These are phyloP conservation scores for Podilymbus podiceps DNA, from an alignment of 2,113 vertebrate species.

Conservation along the genomic window DNA sequence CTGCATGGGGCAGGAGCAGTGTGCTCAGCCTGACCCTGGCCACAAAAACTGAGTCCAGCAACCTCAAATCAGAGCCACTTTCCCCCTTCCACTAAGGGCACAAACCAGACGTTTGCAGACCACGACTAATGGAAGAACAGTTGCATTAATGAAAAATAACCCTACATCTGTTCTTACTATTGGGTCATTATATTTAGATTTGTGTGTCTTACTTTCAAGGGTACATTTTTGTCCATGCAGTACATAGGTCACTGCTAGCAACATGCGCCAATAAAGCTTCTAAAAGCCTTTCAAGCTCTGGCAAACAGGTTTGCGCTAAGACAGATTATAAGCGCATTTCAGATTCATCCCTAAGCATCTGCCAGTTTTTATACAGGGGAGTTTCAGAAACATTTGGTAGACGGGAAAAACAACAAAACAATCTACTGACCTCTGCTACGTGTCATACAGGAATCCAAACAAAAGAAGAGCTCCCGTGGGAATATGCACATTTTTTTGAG, in stretches of 20 bases:
- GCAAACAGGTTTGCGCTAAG: not conserved
- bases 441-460: not conserved
- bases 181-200: not conserved
- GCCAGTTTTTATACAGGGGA: not conserved
- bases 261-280: not conserved
- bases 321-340: not conserved
- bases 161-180: not conserved
- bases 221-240: not conserved
- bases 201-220: not conserved
- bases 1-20: not conserved
- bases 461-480: not conserved
- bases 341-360: not conserved
- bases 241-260: not conserved
- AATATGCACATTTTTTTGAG: not conserved
- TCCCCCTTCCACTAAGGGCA: not conserved
- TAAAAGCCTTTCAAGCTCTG: not conserved
- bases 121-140: not conserved
- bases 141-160: not conserved
- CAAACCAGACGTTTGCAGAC: not conserved
- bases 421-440: not conserved
- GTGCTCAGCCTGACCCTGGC: not conserved
- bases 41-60: not conserved
- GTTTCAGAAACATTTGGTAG: not conserved
- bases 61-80: not conserved
- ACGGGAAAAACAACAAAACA: not conserved